These are phyloP conservation scores for Raja brachyura DNA, from an alignment of 2,113 vertebrate species.

Conservation along the genomic window DNA sequence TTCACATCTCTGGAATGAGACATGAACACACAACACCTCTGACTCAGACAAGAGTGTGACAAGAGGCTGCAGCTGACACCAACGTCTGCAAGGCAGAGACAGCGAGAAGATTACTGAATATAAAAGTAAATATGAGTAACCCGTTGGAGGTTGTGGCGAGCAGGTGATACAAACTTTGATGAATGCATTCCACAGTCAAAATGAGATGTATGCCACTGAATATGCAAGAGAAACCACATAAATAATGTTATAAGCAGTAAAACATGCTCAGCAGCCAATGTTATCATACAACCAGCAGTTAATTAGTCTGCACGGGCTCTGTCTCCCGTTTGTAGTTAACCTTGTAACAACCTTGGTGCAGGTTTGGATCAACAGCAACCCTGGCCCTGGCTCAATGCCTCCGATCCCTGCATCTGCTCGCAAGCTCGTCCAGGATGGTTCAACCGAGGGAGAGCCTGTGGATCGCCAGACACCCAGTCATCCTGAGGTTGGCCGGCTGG, in stretches of 20 bases:
- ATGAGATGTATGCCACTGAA: slow-evolving; percentile 17
- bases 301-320: not conserved
- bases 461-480: not conserved
- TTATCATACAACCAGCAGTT: slow-evolving; percentile 7
- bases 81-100: not conserved
- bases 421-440: not conserved
- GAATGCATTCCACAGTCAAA: not conserved
- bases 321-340: not conserved
- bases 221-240: not conserved
- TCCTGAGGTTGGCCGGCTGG: not conserved
- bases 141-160: not conserved
- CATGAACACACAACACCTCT: not conserved
- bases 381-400: not conserved
- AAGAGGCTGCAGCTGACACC: not conserved
- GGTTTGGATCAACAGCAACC: not conserved
- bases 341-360: not conserved
- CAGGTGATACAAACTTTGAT: slow-evolving; percentile 12
- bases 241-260: not conserved
- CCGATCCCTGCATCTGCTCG: not conserved
- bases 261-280: not conserved
- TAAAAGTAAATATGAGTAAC: slow-evolving; percentile 13
- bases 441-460: too few species aligned
- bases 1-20: not conserved
- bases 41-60: not conserved
- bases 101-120: not conserved